These are phyloP conservation scores for Pseudorhombus dupliciocellatus DNA, from an alignment of 2,113 vertebrate species.

Conservation along the genomic window DNA sequence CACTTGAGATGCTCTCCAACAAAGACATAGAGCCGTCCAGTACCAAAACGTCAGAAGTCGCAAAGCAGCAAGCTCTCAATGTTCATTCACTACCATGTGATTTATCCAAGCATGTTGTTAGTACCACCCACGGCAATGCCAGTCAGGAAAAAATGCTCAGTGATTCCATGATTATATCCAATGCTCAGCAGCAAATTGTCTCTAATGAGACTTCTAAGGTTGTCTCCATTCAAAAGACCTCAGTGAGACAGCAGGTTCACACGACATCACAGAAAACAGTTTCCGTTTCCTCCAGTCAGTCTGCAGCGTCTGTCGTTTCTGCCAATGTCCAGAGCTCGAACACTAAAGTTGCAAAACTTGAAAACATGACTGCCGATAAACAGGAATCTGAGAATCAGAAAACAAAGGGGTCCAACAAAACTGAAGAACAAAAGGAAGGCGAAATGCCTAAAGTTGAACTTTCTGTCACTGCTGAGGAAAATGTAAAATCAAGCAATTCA, in stretches of 20 bases:
- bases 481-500: slow-evolving; percentile 35
- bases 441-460: slow-evolving; percentile 37
- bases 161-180: slow-evolving; percentile 54
- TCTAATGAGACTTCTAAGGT: slow-evolving; percentile 71
- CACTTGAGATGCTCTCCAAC: slow-evolving; percentile 72
- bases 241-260: slow-evolving; percentile 70
- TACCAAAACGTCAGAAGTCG: slow-evolving; percentile 54
- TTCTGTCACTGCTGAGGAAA: slow-evolving; percentile 13
- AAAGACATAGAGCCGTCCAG: slow-evolving; percentile 44
- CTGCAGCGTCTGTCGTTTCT: slow-evolving; percentile 40
- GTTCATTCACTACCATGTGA: slow-evolving; percentile 54
- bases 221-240: slow-evolving; percentile 72
- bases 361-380: slow-evolving; percentile 37
- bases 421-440: slow-evolving; percentile 36
- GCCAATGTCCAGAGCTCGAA: slow-evolving; percentile 50
- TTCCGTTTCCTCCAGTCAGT: slow-evolving; percentile 66
- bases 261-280: slow-evolving; percentile 68
- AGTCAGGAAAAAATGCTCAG: slow-evolving; percentile 57
- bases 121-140: slow-evolving; percentile 47
- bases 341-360: slow-evolving; percentile 51
- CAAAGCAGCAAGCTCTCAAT: slow-evolving; percentile 43
- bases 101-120: slow-evolving; percentile 53
- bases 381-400: slow-evolving; percentile 56
- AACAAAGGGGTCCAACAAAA: slow-evolving; percentile 39
- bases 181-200: slow-evolving; percentile 65